Conservation (phyloP, 2,888 invertebrate genomes). For the Drosophila kambysellisi region DNA sequence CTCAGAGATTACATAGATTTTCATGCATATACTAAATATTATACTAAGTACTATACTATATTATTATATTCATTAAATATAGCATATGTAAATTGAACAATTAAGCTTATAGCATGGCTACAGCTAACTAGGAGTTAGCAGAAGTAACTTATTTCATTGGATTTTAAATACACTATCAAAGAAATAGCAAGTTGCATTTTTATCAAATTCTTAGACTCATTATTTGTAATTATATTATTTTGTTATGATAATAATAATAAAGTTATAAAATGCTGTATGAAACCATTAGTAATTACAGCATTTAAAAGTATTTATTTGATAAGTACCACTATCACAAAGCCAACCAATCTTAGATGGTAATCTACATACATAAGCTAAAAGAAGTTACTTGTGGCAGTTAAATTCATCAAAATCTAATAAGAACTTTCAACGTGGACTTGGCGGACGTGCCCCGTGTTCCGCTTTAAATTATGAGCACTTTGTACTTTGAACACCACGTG, state of each 20-base stretch:
- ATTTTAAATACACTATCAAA: not conserved
- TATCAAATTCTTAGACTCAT: not conserved
- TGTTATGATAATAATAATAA: not conserved
- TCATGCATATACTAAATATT: too few species aligned
- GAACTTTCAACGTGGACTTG: not conserved
- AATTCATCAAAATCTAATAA: not conserved
- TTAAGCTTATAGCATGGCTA: not conserved
- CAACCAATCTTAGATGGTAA: not conserved
- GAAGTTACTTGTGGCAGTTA: not conserved
- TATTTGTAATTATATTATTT: not conserved
- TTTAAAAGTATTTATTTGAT: not conserved
- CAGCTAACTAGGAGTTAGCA: not conserved
- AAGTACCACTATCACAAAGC: not conserved
- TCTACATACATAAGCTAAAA: not conserved
- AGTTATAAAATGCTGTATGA: not conserved
- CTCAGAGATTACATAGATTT: not conserved
- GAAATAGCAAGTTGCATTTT: not conserved
- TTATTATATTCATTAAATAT: not conserved
- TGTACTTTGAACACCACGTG: conserved; percentile 19
- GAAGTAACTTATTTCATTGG: not conserved
- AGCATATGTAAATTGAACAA: not conserved
- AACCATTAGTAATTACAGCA: not conserved
- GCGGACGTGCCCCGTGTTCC: conserved; percentile 4
- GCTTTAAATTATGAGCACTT: conserved; percentile 2
- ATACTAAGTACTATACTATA: not conserved